These are phyloP conservation scores for Thinocorus orbignyianus DNA, from an alignment of 2,113 vertebrate species.

Conservation along the genomic window DNA sequence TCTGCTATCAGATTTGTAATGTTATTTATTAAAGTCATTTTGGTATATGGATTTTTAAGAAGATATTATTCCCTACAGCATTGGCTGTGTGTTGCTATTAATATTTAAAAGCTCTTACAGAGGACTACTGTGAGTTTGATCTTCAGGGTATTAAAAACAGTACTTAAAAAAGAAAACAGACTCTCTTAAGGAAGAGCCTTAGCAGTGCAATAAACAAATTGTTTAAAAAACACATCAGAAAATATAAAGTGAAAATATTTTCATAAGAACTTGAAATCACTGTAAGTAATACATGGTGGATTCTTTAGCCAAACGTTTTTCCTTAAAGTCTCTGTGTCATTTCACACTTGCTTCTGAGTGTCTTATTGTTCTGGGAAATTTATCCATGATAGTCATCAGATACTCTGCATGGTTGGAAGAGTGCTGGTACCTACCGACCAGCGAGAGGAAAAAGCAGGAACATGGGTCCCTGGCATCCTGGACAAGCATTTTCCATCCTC, in stretches of 20 bases:
- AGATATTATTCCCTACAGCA: not conserved
- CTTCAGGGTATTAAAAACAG: not conserved
- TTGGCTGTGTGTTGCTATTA: not conserved
- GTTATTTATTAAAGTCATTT: not conserved
- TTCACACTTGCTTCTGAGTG: not conserved
- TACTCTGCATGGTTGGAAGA: accelerated
- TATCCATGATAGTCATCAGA: not conserved
- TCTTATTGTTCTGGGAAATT: not conserved
- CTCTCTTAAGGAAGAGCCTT: not conserved
- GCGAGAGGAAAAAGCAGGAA: not conserved
- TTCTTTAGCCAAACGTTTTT: not conserved
- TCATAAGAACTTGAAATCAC: not conserved
- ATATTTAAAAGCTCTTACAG: not conserved
- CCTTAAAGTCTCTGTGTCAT: not conserved
- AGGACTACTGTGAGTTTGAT: not conserved
- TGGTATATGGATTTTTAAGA: not conserved
- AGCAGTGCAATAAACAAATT: not conserved
- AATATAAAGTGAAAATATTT: not conserved
- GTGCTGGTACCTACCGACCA: too few relatives aligned
- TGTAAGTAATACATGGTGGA: not conserved
- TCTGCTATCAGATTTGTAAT: not conserved
- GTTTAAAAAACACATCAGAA: not conserved
- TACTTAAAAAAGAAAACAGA: not conserved
- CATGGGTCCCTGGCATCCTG: not conserved
- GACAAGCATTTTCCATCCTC: not conserved